phyloP scores from a whole-genome alignment of 64 coral and sea anemone species.

The Acropora yongei region DNA sequence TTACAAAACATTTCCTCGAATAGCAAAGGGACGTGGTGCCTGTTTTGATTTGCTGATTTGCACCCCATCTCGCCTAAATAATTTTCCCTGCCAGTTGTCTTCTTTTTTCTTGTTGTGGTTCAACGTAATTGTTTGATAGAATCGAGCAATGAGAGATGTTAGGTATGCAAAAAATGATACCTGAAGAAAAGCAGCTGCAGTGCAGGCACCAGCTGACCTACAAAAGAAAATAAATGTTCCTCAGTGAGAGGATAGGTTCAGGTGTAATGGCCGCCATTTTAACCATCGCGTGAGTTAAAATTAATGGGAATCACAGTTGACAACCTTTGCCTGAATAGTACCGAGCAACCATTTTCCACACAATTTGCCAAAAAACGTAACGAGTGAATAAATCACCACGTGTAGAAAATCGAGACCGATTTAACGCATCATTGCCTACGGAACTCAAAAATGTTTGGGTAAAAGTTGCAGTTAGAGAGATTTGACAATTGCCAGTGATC shows the following conservation, averaged over 20 bases:
- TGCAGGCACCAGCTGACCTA: constrained; percentile 91
- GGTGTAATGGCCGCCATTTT: no score
- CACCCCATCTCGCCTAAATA: neutral
- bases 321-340: no score
- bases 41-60: neutral
- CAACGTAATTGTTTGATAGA: neutral
- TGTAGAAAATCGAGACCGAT: neutral
- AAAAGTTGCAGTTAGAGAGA: neutral
- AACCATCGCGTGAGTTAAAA: no score
- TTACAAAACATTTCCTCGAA: neutral
- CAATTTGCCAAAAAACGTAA: no score
- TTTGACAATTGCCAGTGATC: neutral
- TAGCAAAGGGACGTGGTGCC: neutral
- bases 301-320: no score
- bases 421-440: neutral
- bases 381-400: neutral
- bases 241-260: neutral
- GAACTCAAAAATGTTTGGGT: no score
- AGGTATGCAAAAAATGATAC: constrained; percentile 24
- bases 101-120: no score
- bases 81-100: neutral
- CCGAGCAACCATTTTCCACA: no score
- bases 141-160: neutral
- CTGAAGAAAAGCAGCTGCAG: constrained; percentile 94
- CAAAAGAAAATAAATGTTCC: neutral